Percentiles rank a stretch among this genome's conserved stretches.
Evolutionary conservation across 2,113 vertebrate genomes (phyloP).

Genomic region (Casuarius casuarius): DNA sequence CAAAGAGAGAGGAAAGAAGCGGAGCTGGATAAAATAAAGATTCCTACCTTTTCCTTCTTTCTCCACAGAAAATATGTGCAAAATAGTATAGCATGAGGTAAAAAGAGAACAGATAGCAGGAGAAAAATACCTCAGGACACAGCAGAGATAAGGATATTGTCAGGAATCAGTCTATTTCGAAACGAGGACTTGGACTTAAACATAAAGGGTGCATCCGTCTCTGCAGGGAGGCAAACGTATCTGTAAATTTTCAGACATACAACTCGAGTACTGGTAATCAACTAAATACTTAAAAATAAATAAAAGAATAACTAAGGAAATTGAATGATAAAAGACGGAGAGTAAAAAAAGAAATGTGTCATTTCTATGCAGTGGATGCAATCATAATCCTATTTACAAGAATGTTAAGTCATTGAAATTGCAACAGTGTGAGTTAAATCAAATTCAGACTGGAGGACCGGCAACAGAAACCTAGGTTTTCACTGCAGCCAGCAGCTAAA

Average conservation of each 20-base stretch:
- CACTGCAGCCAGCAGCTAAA: background rate
- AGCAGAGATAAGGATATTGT: background rate
- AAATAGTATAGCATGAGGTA: background rate
- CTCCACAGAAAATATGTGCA: conserved; percentile 17
- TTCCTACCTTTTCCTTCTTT: background rate
- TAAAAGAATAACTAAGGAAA: background rate
- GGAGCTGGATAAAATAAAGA: background rate
- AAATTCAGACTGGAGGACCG: background rate
- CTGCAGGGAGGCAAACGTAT: background rate
- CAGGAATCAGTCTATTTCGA: background rate
- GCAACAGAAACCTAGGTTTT: background rate
- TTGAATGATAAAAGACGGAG: background rate
- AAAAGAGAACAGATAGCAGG: background rate
- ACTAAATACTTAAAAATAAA: background rate
- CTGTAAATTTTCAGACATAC: background rate
- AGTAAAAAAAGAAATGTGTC: background rate
- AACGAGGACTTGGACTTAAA: background rate
- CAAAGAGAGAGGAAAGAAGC: background rate
- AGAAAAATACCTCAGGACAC: background rate
- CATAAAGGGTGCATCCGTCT: background rate
- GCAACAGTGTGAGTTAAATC: background rate
- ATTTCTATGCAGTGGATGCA: background rate
- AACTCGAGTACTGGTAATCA: background rate
- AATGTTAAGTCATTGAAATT: background rate
- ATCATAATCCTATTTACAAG: background rate